These are phyloP conservation scores for Ahaetulla prasina DNA, from an alignment of 2,113 vertebrate species.

Conservation along the genomic window DNA sequence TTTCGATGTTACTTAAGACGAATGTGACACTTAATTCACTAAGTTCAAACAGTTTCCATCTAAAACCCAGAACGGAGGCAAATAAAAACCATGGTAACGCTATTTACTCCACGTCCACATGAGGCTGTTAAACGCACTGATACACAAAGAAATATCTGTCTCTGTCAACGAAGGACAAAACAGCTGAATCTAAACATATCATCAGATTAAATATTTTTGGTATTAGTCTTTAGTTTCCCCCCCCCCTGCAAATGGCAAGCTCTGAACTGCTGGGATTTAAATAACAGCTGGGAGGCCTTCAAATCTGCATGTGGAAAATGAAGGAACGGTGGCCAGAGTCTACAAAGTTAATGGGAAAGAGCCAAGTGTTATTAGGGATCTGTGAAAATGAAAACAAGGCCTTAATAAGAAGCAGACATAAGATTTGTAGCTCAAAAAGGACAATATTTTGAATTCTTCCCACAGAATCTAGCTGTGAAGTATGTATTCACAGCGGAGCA, in stretches of 20 bases:
- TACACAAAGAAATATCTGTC: not conserved
- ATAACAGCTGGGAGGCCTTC: not conserved
- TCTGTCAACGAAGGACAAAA: not conserved
- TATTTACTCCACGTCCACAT: not conserved
- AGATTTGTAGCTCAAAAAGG: not conserved
- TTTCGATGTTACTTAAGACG: not conserved
- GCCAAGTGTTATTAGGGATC: not conserved
- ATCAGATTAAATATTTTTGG: not conserved
- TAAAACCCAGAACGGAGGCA: not conserved
- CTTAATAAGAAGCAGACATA: not conserved
- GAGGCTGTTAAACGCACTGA: not conserved
- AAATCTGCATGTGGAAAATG: not conserved
- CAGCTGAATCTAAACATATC: not conserved
- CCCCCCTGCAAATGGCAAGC: not conserved
- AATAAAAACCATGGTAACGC: not conserved
- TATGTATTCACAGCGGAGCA: constrained; percentile 5
- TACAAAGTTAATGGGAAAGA: not conserved
- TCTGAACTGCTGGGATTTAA: constrained; percentile 3
- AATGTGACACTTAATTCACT: not conserved
- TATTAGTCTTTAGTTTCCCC: not conserved
- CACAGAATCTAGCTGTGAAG: constrained; percentile 1
- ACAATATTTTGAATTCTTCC: not conserved
- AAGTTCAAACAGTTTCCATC: constrained; percentile 1
- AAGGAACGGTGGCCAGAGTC: not conserved
- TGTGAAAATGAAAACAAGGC: not conserved